Base-by-base conservation (phyloP, 1,140 invertebrate genomes). In the Drosophila sulfurigaster region DNA sequence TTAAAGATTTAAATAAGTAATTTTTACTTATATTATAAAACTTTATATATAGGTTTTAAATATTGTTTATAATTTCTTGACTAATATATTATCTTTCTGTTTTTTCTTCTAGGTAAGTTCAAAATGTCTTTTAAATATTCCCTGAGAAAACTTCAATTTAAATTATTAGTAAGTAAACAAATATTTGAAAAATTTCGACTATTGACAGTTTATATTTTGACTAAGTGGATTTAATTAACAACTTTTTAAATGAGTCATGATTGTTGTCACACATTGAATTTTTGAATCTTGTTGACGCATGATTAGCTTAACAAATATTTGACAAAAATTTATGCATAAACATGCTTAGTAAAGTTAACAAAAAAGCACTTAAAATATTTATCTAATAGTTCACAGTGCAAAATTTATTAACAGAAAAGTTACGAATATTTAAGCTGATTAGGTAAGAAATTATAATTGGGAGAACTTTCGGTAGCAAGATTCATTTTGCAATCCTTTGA, bases 31-130 rank as follows among this genome's bases (percentile, higher is more conserved):
- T 25, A 3, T 25, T 4, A 4, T 25, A 0, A 32, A 32, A 32
- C 7, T 32, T 5, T 48, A 35, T n/a, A 4, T n/a, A 35, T 13
- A 1, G 6, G 10, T 16, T 43, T 28, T 16, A 25, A 1, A 6
- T 28, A 13, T 4, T 59, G 41, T 45, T 4, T 41, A 1, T 0
- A 35, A 30, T 13, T 49, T 0, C 1, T 38, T 13, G 16, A 8
- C 15, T 10, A 57, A 73, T 48, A 11, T 56, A 56, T 51, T 49
- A 15, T 6, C 5, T 10, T 15, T 16, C 3, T 16, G 6, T n/a
- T 20, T 60, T 41, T 57, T 43, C n/a, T 85, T 85, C n/a, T 35
- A 85, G 82, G 82, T 85, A 85, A 85, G 82, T 85, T 62, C 16
- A 8, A 49, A 46, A 38, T 25, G 13, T 13, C 10, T 49, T 48